These are phyloP conservation scores for Contarinia nasturtii DNA, from an alignment of 1,140 invertebrate genomes.

Conservation along the genomic window DNA sequence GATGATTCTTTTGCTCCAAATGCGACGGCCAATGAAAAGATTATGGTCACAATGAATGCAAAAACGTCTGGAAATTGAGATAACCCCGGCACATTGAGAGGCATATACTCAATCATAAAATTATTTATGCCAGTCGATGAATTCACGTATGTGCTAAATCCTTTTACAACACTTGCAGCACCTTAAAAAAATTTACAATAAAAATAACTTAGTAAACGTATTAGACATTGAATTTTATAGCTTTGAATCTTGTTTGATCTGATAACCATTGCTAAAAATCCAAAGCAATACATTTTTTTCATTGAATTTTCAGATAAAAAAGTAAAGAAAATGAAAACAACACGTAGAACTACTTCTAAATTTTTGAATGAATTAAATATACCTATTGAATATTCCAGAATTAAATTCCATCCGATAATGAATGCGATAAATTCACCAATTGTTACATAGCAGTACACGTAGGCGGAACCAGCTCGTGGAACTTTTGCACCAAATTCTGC, in stretches of 20 bases:
- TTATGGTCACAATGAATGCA: slow-evolving; percentile 32
- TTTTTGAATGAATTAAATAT: neutral
- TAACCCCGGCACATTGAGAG: slow-evolving; percentile 42
- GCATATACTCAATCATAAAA: slow-evolving; percentile 41
- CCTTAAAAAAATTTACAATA: slow-evolving; percentile 66
- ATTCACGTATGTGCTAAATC: slow-evolving; percentile 53
- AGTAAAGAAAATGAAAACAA: too few species aligned
- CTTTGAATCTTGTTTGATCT: too few species aligned
- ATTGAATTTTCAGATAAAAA: too few species aligned
- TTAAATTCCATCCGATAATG: slow-evolving; percentile 74
- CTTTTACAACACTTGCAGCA: slow-evolving; percentile 60
- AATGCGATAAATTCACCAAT: slow-evolving; percentile 68
- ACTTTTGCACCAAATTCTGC: slow-evolving; percentile 81
- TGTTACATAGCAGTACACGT: slow-evolving; percentile 77
- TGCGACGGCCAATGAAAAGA: slow-evolving; percentile 42
- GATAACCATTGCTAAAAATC: too few species aligned
- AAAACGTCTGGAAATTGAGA: slow-evolving; percentile 42
- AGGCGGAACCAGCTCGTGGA: slow-evolving; percentile 71
- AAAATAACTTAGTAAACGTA: slow-evolving; percentile 10
- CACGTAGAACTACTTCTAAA: too few species aligned
- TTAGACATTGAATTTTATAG: too few species aligned
- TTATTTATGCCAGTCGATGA: slow-evolving; percentile 26
- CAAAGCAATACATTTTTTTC: too few species aligned
- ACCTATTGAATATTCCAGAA: slow-evolving; percentile 81
- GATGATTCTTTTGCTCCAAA: slow-evolving; percentile 67